Base-by-base conservation (phyloP, 2,888 invertebrate genomes). In the Megamerina dolium region DNA sequence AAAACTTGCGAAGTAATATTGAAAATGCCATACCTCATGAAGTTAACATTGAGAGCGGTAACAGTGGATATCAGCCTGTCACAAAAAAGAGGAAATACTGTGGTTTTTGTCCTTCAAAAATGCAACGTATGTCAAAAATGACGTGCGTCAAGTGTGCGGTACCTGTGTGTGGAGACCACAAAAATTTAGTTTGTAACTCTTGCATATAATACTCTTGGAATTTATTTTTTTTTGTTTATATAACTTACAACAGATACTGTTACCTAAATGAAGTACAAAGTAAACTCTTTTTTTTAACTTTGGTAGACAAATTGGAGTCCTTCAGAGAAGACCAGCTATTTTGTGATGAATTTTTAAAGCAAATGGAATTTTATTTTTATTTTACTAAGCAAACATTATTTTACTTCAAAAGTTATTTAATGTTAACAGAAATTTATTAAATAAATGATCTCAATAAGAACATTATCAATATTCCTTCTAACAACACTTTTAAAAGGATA, bases 101-200 rank as follows among this genome's bases (percentile, higher is more conserved):
- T 14, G 18, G 31, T 10, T 46, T 36, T 14, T 46, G 42, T 23
- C 38, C 39, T n/a, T 46, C 26, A 34, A 46, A 46, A 42, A 46
- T 37, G 23, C 31, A 37, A 27, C 36, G 46, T 20, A 36, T 46
- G 37, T 43, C 45, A 3, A 41, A 45, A 45, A 37, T 43, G 17
- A 26, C 27, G 23, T 43, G 23, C 10, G 6, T 23, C 10, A 23
- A 23, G 23, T 23, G 23, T 23, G 23, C 6, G 10, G 10, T 8
- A 34, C 19, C 34, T 19, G 17, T 34, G 8, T 34, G 4, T 34
- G 19, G n/a, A 21, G 36, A 26, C 21, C 23, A 23, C 23, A 23
- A 23, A 23, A 23, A 23, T 23, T 23, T 23, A 23, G 8, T 23
- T 23, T 23, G 23, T 23, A 23, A 23, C 23, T 23, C 23, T 8